Percentiles rank a stretch among this genome's conserved stretches.
Evolutionary conservation across 1,140 invertebrate genomes (phyloP).

Genomic region (Araneus ventricosus): DNA sequence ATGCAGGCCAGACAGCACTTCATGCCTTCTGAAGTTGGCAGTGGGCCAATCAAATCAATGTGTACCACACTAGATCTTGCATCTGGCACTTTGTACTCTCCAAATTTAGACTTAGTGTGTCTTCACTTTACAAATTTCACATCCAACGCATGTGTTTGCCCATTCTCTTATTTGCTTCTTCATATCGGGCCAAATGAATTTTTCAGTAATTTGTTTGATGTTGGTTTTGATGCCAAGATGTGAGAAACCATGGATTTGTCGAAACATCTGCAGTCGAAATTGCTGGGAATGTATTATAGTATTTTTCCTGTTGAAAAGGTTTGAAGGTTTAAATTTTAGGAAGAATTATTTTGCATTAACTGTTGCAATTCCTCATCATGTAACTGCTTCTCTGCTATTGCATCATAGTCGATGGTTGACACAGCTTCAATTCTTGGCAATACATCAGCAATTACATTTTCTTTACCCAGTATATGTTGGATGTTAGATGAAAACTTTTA

Average conservation of each 20-base stretch:
- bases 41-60: slow-evolving; percentile 81
- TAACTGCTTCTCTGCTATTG: not conserved
- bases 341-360: not conserved
- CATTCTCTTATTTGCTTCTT: slow-evolving; percentile 35
- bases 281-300: not conserved
- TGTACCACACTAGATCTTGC: slow-evolving; percentile 80
- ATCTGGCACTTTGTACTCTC: not conserved
- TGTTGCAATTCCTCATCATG: slow-evolving; percentile 1
- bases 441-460: too few relatives aligned
- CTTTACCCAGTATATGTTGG: not conserved
- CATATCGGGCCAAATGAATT: slow-evolving; percentile 72
- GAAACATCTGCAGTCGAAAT: not conserved
- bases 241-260: slow-evolving; percentile 25
- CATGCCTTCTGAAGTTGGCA: slow-evolving; percentile 79
- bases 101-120: slow-evolving; percentile 72
- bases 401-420: not conserved
- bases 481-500: not conserved
- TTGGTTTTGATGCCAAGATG: slow-evolving; percentile 57
- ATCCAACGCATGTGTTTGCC: slow-evolving; percentile 38
- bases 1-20: slow-evolving; percentile 80
- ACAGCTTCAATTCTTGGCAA: not conserved
- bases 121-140: slow-evolving; percentile 61
- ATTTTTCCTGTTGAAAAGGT: slow-evolving; percentile 31
- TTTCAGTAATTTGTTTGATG: slow-evolving; percentile 43
- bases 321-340: not conserved